Percentiles rank a stretch among this genome's conserved stretches.
Conservation (phyloP, 2,113 vertebrate species). For the Hoplias malabaricus region DNA sequence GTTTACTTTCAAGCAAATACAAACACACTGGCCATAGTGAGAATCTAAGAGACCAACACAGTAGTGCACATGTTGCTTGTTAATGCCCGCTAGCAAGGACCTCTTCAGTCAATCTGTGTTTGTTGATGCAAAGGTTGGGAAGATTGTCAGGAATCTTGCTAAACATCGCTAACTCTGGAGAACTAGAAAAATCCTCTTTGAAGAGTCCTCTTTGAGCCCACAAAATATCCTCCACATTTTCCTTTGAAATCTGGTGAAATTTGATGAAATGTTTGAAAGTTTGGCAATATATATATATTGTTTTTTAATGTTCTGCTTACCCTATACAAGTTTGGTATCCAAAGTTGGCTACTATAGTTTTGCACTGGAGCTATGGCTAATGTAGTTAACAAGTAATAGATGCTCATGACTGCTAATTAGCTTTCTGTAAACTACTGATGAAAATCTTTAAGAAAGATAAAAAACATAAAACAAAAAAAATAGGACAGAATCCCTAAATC, state of each 20-base stretch:
- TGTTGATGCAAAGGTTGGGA: constrained; percentile 29
- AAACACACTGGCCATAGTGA: constrained; percentile 23
- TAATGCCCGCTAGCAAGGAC: constrained; percentile 8
- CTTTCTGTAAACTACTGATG: too few species aligned
- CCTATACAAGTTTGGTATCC: too few species aligned
- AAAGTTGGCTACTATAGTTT: too few species aligned
- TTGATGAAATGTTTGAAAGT: too few species aligned
- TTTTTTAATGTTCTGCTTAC: too few species aligned
- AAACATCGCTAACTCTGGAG: constrained; percentile 28
- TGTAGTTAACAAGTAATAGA: neutral
- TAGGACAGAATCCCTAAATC: too few species aligned
- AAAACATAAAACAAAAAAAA: too few species aligned
- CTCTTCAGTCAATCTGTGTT: constrained; percentile 44
- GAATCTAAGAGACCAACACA: constrained; percentile 13
- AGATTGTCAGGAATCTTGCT: constrained; percentile 43
- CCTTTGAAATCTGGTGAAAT: too few species aligned
- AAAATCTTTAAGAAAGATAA: too few species aligned
- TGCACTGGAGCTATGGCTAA: neutral
- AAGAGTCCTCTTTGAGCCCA: neutral
- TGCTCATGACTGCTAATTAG: too few species aligned
- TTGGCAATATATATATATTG: too few species aligned
- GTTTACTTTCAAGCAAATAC: constrained; percentile 30
- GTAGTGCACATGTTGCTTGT: constrained; percentile 27
- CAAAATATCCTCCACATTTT: neutral
- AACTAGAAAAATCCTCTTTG: neutral